Conservation (phyloP, 1,140 invertebrate genomes). For the Drosophila ohnishii region DNA sequence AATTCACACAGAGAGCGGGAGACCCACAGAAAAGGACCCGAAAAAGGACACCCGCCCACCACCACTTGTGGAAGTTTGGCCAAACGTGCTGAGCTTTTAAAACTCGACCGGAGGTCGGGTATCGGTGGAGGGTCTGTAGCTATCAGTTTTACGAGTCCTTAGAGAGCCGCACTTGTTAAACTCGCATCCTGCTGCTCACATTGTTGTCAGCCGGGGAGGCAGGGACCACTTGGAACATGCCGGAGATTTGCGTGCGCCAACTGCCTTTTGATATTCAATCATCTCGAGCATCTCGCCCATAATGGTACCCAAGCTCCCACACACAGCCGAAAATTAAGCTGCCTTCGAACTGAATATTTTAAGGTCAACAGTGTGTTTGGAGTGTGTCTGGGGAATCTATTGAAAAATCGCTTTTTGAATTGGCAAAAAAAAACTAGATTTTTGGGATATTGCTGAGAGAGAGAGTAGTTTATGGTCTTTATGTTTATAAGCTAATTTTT, state of each 20-base stretch:
- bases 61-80: slow-evolving; percentile 73
- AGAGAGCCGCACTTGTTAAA: slow-evolving; percentile 73
- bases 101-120: slow-evolving; percentile 24
- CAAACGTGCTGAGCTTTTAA: slow-evolving; percentile 75
- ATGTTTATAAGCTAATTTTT: background rate
- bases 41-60: slow-evolving; percentile 24
- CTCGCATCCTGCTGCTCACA: slow-evolving; percentile 43
- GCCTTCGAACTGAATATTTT: background rate
- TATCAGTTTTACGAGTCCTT: slow-evolving; percentile 79
- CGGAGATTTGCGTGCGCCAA: slow-evolving; percentile 72
- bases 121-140: slow-evolving; percentile 15
- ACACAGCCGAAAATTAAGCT: slow-evolving; percentile 4
- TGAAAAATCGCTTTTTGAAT: background rate
- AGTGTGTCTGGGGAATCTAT: background rate
- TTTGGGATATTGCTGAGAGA: too few species aligned
- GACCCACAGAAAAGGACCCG: slow-evolving; percentile 6
- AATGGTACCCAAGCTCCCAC: slow-evolving; percentile 27
- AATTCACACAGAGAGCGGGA: background rate
- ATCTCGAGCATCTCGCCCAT: slow-evolving; percentile 55
- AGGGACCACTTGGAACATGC: slow-evolving; percentile 58
- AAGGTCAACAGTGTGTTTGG: background rate
- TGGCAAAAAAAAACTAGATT: background rate
- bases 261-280: slow-evolving; percentile 81
- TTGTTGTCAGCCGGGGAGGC: slow-evolving; percentile 23
- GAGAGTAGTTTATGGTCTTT: too few species aligned